Evolutionary conservation across 2,113 vertebrate species (phyloP).

Genomic region (Heteronetta atricapilla): DNA sequence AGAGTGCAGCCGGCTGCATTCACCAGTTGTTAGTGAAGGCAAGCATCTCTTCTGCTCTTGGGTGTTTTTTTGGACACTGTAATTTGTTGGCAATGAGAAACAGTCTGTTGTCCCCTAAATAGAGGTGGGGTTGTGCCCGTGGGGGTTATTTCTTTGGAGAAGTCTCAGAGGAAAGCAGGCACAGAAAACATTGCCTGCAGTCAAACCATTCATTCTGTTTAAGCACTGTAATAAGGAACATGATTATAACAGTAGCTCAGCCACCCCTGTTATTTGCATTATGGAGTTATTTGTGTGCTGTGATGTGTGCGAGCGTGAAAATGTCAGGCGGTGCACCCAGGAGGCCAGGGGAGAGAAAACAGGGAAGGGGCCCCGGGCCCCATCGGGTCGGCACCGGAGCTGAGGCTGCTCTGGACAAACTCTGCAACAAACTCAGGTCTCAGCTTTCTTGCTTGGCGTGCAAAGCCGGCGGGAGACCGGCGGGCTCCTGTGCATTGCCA

Average conservation of each 20-base stretch:
- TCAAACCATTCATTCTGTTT: background rate
- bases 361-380: background rate
- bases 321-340: background rate
- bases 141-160: background rate
- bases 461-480: background rate
- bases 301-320: background rate
- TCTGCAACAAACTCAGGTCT: too few species aligned
- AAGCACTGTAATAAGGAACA: background rate
- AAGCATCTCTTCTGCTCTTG: background rate
- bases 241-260: background rate
- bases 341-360: background rate
- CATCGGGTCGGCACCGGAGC: background rate
- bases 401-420: background rate
- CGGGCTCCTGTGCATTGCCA: background rate
- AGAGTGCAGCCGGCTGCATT: background rate
- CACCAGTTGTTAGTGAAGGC: background rate
- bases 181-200: background rate
- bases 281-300: background rate
- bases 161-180: background rate
- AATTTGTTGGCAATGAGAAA: background rate
- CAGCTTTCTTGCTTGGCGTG: background rate
- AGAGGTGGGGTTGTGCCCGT: background rate
- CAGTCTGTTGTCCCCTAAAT: rapidly evolving
- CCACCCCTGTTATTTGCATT: background rate
- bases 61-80: rapidly evolving